Base-by-base conservation (phyloP, 2,888 invertebrate genomes). In the Lasius platythorax region DNA sequence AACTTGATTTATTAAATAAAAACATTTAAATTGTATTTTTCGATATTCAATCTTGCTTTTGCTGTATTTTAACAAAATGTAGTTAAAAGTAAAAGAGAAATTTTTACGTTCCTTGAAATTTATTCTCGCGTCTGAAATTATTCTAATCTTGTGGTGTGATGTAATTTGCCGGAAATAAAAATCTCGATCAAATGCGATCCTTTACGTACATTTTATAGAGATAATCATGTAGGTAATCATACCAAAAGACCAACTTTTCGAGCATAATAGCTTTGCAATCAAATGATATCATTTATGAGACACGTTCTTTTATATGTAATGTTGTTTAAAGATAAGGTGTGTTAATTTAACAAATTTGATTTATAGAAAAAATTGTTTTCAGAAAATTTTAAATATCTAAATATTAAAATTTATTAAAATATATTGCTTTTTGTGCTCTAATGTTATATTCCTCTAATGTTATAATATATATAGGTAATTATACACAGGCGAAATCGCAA, bases 151-250 rank as follows among this genome's bases (percentile, higher is more conserved):
- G 56, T 58, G 33, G 58, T 6, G 15, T 30, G 46, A 40, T 18
- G 40, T 70, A 70, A 70, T 79, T 43, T 58, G 18, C 9, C 28
- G 30, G 67, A 78, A 78, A 56, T 56, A n/a, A 50, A 50, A 50
- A 50, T 50, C 18, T 50, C n/a, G n/a, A 50, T 50, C 2, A 15
- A 46, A 46, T 46, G 18, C n/a, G 28, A 67, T 40, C 56, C 28
- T 56, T 78, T 40, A 56, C 23, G 23, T 23, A 23, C 67, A 56
- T 33, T 66, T 76, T 30, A 78, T 67, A 53, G 40, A 67, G n/a
- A 78, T 56, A 9, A 40, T 66, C 75, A 64, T 28, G 12, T 40
- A 40, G 40, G 5, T 66, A 66, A 40, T 40, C 23, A 43, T 67
- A 43, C 4, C 76, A 67, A 4, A 37, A 50, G 15, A 37, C 23